Conservation (phyloP, 2,888 invertebrate species). For the Chromoteleia sp. region DNA sequence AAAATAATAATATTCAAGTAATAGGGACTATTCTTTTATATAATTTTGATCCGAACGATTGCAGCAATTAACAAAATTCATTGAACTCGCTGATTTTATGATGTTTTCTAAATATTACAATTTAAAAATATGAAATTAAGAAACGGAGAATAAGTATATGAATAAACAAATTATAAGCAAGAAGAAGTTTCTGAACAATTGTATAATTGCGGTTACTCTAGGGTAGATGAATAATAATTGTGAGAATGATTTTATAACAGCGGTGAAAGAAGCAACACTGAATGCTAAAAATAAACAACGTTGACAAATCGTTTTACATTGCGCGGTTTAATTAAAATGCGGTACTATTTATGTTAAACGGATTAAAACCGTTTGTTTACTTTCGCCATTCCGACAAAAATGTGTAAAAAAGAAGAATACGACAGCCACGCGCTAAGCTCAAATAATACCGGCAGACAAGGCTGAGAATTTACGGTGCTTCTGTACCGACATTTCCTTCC, state of each 20-base stretch:
- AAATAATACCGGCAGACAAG: constrained; percentile 77
- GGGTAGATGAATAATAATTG: constrained; percentile 20
- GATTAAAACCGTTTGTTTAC: constrained; percentile 80
- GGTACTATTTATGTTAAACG: constrained; percentile 74
- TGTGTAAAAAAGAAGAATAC: constrained; percentile 44
- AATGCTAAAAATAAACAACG: constrained; percentile 42
- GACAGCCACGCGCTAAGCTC: constrained; percentile 74
- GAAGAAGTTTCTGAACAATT: background rate
- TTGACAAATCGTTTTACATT: constrained; percentile 43
- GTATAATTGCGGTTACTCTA: background rate
- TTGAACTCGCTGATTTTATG: too few species aligned
- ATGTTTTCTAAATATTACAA: too few species aligned
- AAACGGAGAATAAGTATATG: background rate
- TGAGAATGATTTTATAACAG: constrained; percentile 5
- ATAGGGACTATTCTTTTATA: too few species aligned
- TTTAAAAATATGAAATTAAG: too few species aligned
- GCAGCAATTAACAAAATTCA: too few species aligned
- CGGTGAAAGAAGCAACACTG: background rate
- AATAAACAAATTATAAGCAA: background rate
- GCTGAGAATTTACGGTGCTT: constrained; percentile 73
- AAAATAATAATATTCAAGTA: too few species aligned
- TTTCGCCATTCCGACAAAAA: constrained; percentile 63
- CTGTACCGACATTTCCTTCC: constrained; percentile 61
- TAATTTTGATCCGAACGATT: too few species aligned
- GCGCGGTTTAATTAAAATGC: constrained; percentile 62